These are phyloP conservation scores for Bemisia tabaci DNA, from an alignment of 1,140 invertebrate species.

Conservation along the genomic window DNA sequence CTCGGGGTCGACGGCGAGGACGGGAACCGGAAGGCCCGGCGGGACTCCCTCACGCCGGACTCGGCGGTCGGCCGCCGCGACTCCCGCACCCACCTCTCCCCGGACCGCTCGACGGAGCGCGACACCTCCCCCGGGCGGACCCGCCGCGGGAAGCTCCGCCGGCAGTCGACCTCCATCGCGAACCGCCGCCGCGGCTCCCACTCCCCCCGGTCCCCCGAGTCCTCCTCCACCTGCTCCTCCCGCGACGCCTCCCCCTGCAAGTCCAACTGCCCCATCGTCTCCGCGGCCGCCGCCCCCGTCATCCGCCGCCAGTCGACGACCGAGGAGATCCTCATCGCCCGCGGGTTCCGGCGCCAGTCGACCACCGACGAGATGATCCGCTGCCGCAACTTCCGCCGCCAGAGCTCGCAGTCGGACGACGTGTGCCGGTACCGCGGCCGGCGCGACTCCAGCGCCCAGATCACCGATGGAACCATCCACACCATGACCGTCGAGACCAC, in stretches of 20 bases:
- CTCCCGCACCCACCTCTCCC: slow-evolving; percentile 59
- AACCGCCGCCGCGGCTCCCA: slow-evolving; percentile 30
- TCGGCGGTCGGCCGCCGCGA: slow-evolving; percentile 59
- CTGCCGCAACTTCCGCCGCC: slow-evolving; percentile 60
- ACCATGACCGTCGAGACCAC: slow-evolving; percentile 86
- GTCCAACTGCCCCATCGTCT: slow-evolving; percentile 20
- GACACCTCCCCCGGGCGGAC: slow-evolving; percentile 32
- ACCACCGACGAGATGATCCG: slow-evolving; percentile 86
- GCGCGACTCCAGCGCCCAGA: slow-evolving; percentile 74
- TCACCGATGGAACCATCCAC: slow-evolving; percentile 78
- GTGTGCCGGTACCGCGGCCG: slow-evolving; percentile 50
- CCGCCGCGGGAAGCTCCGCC: slow-evolving; percentile 46
- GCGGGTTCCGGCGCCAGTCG: slow-evolving; percentile 74
- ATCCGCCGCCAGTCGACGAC: slow-evolving; percentile 77
- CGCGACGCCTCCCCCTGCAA: slow-evolving; percentile 33
- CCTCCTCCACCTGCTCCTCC: slow-evolving; percentile 56
- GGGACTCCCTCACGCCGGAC: slow-evolving; percentile 76
- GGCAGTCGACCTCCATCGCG: slow-evolving; percentile 65
- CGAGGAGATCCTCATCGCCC: slow-evolving; percentile 77
- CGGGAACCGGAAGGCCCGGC: slow-evolving; percentile 48
- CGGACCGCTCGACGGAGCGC: slow-evolving; percentile 43
- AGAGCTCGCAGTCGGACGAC: slow-evolving; percentile 35
- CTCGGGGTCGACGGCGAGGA: slow-evolving; percentile 54
- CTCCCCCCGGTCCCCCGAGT: slow-evolving; percentile 47
- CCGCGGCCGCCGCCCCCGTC: slow-evolving; percentile 43